Base-by-base conservation (phyloP, 2,888 invertebrate species). In the Melitaea athalia region DNA sequence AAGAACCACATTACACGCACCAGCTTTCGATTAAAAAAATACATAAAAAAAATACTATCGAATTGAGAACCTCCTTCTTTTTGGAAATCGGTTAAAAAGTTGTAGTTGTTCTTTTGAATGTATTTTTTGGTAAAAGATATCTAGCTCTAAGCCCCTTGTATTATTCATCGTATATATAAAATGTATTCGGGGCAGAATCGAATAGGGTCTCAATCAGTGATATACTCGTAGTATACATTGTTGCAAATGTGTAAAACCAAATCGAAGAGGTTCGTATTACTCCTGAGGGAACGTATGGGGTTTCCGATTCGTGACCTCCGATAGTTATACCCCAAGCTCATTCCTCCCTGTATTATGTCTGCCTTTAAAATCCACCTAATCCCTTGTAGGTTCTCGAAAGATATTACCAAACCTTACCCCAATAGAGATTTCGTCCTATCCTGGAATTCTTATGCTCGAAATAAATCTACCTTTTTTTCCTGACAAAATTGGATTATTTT, bases 321-420 rank as follows among this genome's bases (percentile, higher is more conserved):
- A 71, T 73, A 69, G 71, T 74, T 71, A 71, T 71, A 74, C 70
- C 63, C 68, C 61, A 49, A 69, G 65, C 72, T 73, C 72, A 69
- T 74, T 73, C 71, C 74, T 70, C 69, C 52, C 62, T 62, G 61
- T 66, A 71, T 69, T 72, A 75, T 69, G 67, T 53, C 62, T 53
- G 68, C 72, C 67, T 69, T 70, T 70, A 73, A 71, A 77, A 74
- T 74, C 76, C 75, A 68, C 69, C 60, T 73, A 72, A 75, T 75
- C 71, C 71, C 74, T 68, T 74, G 74, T 70, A 73, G 69, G 72
- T 74, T 73, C 72, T 66, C 66, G 70, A 61, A 74, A 77, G 74
- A 74, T 77, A 77, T 75, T 70, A 73, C 71, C 68, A 53, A 64
- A 68, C 70, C 68, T 69, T 68, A 67, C 72, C 38, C 73, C 71